Base-by-base conservation (phyloP, 2,113 vertebrate genomes). In the Oxygymnocypris stewartii region DNA sequence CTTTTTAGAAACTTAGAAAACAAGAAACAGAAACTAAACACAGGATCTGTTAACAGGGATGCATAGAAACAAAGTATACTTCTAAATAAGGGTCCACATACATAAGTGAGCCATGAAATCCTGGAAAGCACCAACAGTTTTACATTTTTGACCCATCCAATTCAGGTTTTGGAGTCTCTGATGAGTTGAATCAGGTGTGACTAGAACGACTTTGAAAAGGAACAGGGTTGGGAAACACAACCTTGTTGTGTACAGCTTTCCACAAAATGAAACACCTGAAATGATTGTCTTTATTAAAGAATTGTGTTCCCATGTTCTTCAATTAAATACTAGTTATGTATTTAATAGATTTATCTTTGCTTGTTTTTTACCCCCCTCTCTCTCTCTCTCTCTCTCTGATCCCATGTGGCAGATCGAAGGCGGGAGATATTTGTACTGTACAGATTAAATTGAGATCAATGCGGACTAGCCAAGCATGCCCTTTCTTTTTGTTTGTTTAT, bases 381-480 rank as follows among this genome's bases (percentile, higher is more conserved):
- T 69, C 44, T 35, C 63, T 59, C 71, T 84, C 71, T 37, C 10
- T 76, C 44, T 80, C 42, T n/a, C 76, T 84, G 42, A 69, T 77
- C 14, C 63, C 67, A 13, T n/a, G n/a, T 25, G 23, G 25, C 49
- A 40, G 23, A 12, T 40, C 20, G 37, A 57, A 79, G 28, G n/a
- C 11, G 4, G 10, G 28, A 73, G 8, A 71, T 80, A 69, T 88
- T 84, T 88, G 20, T 44, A 85, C 10, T 31, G 11, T 44, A 71
- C 42, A 76, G 31, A 59, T 61, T 73, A 81, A 84, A 87, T 86
- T 76, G 79, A 86, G 86, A 90, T 88, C 89, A 87, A 73, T 87
- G 78, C 25, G 9, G 47, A 54, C 78, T 77, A 85, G 54, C 23
- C 42, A 78, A 82, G 84, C 76, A 28, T 87, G 69, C 5, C 47